These are phyloP conservation scores for Drosophila setifemur DNA, from an alignment of 1,140 invertebrate species.

Conservation along the genomic window DNA sequence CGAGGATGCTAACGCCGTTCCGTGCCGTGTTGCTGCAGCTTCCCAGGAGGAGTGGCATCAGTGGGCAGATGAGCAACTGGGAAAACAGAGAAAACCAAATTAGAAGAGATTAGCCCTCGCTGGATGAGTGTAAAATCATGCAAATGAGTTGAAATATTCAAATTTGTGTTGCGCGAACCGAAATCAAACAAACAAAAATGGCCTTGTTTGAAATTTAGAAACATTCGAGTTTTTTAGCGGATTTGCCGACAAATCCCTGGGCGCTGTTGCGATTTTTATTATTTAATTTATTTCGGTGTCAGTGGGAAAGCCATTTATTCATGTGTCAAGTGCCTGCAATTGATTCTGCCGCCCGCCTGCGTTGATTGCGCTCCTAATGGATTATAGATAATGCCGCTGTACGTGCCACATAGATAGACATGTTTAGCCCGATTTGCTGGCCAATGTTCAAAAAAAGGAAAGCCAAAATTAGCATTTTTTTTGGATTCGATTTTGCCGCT, in stretches of 20 bases:
- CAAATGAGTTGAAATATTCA: not conserved
- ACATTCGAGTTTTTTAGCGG: slow-evolving; percentile 27
- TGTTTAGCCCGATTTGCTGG: slow-evolving; percentile 43
- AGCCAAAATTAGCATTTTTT: slow-evolving; percentile 38
- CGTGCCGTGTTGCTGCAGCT: slow-evolving; percentile 12
- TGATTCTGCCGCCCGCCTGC: slow-evolving; percentile 52
- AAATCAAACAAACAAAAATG: slow-evolving; percentile 14
- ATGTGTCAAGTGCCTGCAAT: slow-evolving; percentile 50
- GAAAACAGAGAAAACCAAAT: slow-evolving; percentile 12
- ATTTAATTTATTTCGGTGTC: slow-evolving; percentile 60
- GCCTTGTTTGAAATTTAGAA: slow-evolving; percentile 12
- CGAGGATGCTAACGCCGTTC: slow-evolving; percentile 9
- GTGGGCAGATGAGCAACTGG: too few relatives aligned
- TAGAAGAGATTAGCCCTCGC: slow-evolving; percentile 21
- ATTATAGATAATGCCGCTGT: slow-evolving; percentile 39
- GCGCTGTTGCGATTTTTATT: slow-evolving; percentile 33
- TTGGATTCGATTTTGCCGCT: slow-evolving; percentile 21
- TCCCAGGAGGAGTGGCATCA: too few relatives aligned
- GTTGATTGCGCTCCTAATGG: slow-evolving; percentile 28
- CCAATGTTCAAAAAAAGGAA: slow-evolving; percentile 4
- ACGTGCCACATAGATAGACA: slow-evolving; percentile 38
- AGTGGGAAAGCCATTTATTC: slow-evolving; percentile 54
- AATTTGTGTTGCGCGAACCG: not conserved
- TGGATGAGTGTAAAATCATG: not conserved
- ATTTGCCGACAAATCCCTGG: slow-evolving; percentile 29